Evolutionary conservation across 2,113 vertebrate genomes (phyloP), one percentile per base, ranked within the genome.

Genomic region (Siphamia tubifer): DNA sequence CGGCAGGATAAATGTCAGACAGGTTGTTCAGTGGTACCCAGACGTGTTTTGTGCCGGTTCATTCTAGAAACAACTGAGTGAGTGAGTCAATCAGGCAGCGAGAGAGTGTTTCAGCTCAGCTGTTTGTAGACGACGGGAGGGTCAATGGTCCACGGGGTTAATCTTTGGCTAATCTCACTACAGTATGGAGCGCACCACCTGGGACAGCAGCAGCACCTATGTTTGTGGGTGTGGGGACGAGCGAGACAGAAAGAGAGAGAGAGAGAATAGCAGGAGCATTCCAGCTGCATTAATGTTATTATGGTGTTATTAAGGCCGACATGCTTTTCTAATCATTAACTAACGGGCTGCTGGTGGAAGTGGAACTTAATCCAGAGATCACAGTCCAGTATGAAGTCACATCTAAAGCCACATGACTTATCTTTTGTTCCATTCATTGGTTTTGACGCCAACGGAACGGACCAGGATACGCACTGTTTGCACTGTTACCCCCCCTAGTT

Each of bases 81-180:
- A 66, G 64, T 55, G 19, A 45, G 31, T 54, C 60, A 48, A 43
- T 48, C 54, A 49, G 58, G 20, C 9, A 8, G 13, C 21, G 43
- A 36, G 13, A 17, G 43, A 36, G 73, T 60, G 77, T 76, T 69
- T 87, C 84, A 88, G 75, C 85, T 83, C 79, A 89, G 91, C 87
- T 87, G 89, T 92, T 92, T 87, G 81, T 44, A 67, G 79, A 89
- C 81, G 79, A 89, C 81, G 58, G 36, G 34, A 65, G 92, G 91
- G 90, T 93, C 93, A 94, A 95, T 81, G 85, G 84, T 94, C 92
- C 93, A 92, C 90, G 20, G 64, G 82, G 92, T 90, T 90, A 94
- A 93, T 93, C 90, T 94, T 93, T 92, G 90, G 90, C 92, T 94
- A 93, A 95, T 92, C 90, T 88, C 77, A 60, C 68, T 84, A 83